These are phyloP conservation scores for Dryadula phaetusa DNA, from an alignment of 2,888 invertebrate genomes.

Conservation along the genomic window DNA sequence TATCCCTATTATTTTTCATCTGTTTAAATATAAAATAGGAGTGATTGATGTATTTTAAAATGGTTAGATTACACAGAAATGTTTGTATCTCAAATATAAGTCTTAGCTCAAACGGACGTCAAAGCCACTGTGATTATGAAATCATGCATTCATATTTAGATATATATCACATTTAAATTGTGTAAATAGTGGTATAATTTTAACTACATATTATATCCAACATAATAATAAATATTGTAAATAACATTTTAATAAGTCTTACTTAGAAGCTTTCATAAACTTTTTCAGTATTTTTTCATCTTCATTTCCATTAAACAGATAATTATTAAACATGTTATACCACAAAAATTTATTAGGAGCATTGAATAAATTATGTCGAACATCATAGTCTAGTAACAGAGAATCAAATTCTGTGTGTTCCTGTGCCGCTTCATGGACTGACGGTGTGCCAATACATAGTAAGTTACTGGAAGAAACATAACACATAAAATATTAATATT, in stretches of 20 bases:
- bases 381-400: conserved; percentile 92
- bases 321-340: conserved; percentile 96
- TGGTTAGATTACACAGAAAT: no score
- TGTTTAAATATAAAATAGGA: no score
- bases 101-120: no score
- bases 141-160: no score
- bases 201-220: no score
- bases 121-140: no score
- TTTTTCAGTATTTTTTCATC: conserved; percentile 84
- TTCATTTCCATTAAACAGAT: conserved; percentile 88
- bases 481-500: background rate
- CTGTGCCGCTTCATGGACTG: conserved; percentile 89
- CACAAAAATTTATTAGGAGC: conserved; percentile 87
- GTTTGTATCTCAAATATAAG: no score
- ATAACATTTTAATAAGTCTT: conserved; percentile 51
- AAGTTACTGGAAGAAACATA: conserved; percentile 57
- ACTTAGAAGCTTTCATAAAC: conserved; percentile 85
- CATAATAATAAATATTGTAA: background rate
- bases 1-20: no score
- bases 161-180: no score
- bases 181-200: no score
- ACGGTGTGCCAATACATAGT: conserved; percentile 94
- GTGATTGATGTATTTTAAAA: no score
- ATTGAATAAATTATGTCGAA: conserved; percentile 87
- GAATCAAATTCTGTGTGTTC: conserved; percentile 72